Conservation (phyloP, 2,113 vertebrate species). For the Microtus pennsylvanicus region DNA sequence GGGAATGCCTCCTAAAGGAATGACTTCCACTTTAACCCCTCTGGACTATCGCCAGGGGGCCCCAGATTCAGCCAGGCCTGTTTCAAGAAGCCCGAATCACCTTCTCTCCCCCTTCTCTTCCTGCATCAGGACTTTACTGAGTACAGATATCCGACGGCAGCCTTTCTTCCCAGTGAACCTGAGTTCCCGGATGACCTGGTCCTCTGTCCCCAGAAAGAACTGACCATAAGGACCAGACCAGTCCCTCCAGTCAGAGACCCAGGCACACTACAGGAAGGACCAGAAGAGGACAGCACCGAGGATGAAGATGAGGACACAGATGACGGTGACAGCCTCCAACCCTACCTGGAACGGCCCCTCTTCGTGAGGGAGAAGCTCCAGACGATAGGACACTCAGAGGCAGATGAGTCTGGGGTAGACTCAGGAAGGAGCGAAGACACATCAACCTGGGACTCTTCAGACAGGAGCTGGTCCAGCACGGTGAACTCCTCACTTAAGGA, state of each 20-base stretch:
- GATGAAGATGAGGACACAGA: slow-evolving; percentile 9
- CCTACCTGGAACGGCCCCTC: slow-evolving; percentile 2
- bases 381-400: accelerated
- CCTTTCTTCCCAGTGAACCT: slow-evolving; percentile 20
- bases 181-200: slow-evolving; percentile 19
- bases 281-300: neutral
- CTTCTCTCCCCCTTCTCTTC: neutral
- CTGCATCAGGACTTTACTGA: slow-evolving; percentile 68
- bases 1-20: neutral
- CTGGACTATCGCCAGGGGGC: neutral
- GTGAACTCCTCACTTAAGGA: neutral
- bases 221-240: neutral
- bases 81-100: neutral
- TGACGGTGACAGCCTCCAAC: neutral
- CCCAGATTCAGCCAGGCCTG: neutral
- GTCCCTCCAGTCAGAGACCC: neutral
- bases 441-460: slow-evolving; percentile 13
- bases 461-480: slow-evolving; percentile 60
- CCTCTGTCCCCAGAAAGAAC: slow-evolving; percentile 55
- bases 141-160: neutral
- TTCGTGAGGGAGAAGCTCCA: neutral
- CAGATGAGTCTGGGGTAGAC: neutral
- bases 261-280: neutral
- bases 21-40: neutral
- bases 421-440: neutral